Conservation (phyloP, 2,888 invertebrate species). For the Gryllus longicercus region DNA sequence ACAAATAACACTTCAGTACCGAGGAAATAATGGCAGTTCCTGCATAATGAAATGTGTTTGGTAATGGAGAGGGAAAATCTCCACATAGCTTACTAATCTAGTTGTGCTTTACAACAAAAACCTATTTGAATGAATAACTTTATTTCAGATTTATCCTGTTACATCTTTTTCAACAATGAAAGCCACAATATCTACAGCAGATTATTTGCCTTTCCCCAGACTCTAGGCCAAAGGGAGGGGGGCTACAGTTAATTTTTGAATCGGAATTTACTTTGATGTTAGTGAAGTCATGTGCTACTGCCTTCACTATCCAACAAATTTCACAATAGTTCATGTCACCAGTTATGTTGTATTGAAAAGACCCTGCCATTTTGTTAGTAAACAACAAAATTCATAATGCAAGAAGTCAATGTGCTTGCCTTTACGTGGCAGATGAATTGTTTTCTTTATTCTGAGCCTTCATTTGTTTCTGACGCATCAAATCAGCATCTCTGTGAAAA, state of each 20-base stretch:
- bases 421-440: slow-evolving; percentile 32
- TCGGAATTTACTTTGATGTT: not conserved
- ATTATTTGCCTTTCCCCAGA: too few relatives aligned
- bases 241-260: not conserved
- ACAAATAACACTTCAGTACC: slow-evolving; percentile 6
- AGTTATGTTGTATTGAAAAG: slow-evolving; percentile 2
- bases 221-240: not conserved
- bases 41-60: not conserved
- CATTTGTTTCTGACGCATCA: slow-evolving; percentile 82
- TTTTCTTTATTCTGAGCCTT: slow-evolving; percentile 32
- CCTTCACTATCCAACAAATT: not conserved
- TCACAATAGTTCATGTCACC: not conserved
- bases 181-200: not conserved
- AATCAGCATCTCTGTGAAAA: slow-evolving; percentile 74
- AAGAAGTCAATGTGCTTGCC: slow-evolving; percentile 6
- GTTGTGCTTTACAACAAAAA: not conserved
- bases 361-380: slow-evolving; percentile 18
- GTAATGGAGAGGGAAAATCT: not conserved
- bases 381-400: not conserved
- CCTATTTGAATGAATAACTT: not conserved
- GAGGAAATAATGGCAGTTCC: slow-evolving; percentile 17
- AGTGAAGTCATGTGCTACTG: not conserved
- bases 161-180: not conserved
- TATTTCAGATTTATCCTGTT: not conserved
- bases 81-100: not conserved